A percentile compares a stretch with the other conserved stretches of the same genome.
Evolutionary conservation across 2,888 invertebrate species (phyloP).

Genomic region (Yponomeuta evonymella): DNA sequence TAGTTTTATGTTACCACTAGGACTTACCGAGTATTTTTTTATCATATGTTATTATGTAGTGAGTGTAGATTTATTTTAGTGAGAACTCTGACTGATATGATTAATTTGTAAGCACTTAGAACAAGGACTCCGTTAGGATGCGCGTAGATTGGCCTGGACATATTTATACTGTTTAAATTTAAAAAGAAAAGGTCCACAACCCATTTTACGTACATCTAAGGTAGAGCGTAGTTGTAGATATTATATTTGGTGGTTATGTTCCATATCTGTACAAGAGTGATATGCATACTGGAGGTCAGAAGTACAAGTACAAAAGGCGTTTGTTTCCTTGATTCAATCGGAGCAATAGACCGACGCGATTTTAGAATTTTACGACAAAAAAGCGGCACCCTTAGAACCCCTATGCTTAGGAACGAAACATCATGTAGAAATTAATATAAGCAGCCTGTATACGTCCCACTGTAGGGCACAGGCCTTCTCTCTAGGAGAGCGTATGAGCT

Average conservation of each 20-base stretch:
- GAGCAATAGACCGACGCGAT: no score
- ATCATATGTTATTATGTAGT: not conserved
- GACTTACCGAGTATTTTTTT: not conserved
- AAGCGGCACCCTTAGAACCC: no score
- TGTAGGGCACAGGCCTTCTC: no score
- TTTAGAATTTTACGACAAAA: no score
- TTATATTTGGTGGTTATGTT: not conserved
- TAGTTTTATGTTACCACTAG: not conserved
- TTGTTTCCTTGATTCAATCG: no score
- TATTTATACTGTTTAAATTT: not conserved
- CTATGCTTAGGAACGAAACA: no score
- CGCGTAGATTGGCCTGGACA: not conserved
- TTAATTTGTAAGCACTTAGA: not conserved
- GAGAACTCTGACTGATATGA: not conserved
- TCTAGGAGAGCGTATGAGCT: no score
- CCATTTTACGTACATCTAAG: conserved; percentile 3
- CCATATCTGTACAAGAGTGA: not conserved
- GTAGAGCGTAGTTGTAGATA: not conserved
- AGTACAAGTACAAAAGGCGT: not conserved
- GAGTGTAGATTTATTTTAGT: not conserved
- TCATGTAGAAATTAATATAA: no score
- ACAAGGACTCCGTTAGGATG: not conserved
- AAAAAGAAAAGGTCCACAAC: not conserved
- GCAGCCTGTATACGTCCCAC: no score
- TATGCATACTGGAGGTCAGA: not conserved